Base-by-base conservation (phyloP, 2,797 vertebrate genomes). In the Pogonophryne albipinna region DNA sequence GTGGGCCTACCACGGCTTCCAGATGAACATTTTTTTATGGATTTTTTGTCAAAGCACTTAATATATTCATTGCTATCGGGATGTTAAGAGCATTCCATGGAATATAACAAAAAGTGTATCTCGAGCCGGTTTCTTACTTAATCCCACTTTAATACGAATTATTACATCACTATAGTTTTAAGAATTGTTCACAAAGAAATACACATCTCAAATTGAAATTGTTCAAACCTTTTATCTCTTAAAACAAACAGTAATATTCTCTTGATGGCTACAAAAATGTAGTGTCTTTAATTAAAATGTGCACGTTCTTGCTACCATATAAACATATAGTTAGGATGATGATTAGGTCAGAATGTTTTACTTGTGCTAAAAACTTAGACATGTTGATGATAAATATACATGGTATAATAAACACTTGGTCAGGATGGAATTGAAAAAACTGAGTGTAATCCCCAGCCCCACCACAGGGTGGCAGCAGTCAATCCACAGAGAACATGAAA, bases 401-500 rank as follows among this genome's bases (percentile, higher is more conserved):
- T 3, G 49, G 13, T n/a, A 12, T 44, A 46, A 68, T 10, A 27
- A 20, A 23, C n/a, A 41, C 3, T 23, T 5, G 6, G 34, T 7
- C 16, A 27, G 34, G 1, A 17, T n/a, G 23, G 2, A 31, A 53
- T n/a, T 15, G 12, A 1, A 20, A 23, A 3, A 17, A 34, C 6
- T 4, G 2, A 49, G 11, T 11, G 42, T 64, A 0, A 13, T 69
- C 2, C 49, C 12, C 0, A 3, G 2, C 42, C 4, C 4, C n/a
- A 27, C 65, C 79, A 80, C 61, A 19, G 42, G 79, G 58, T 12
- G 77, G 79, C 71, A 71, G 74, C 7, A 66, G 23, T 31, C 23
- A 41, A 9, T n/a, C 3, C 6, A 62, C 16, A n/a, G 0, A 23
- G 15, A 27, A 64, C 44, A 1, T 14, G 44, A 45, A 44, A 5